Percentiles rank a stretch among this genome's conserved stretches.
Evolutionary conservation across 2,888 invertebrate species (phyloP).

Genomic region (Drosophila multiciliata): DNA sequence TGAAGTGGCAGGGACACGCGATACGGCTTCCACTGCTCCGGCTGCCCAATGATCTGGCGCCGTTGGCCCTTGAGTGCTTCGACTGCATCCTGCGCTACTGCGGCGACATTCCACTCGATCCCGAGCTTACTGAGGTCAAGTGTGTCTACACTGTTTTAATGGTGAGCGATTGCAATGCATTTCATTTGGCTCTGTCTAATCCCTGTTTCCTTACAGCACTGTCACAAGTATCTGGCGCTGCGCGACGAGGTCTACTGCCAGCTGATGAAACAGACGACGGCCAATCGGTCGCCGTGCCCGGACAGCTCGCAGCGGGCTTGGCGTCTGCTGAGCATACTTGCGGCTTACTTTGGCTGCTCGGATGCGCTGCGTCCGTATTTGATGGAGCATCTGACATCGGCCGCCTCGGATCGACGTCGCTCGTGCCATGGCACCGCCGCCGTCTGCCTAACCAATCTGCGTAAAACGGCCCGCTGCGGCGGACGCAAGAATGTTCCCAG

Average conservation of each 20-base stretch:
- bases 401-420: too few species aligned
- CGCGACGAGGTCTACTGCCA: slow-evolving; percentile 99
- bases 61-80: slow-evolving; percentile 96
- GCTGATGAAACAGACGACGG: slow-evolving; percentile 99
- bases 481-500: too few species aligned
- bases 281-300: slow-evolving; percentile 94
- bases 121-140: slow-evolving; percentile 95
- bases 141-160: too few species aligned
- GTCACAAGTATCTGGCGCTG: slow-evolving; percentile 95
- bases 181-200: background rate
- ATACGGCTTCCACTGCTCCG: slow-evolving; percentile 94
- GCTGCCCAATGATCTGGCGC: slow-evolving; percentile 92
- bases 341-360: slow-evolving; percentile 98
- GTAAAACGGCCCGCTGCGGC: too few species aligned
- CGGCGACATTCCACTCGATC: slow-evolving; percentile 95
- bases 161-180: slow-evolving; percentile 87
- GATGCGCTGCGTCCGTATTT: slow-evolving; percentile 96
- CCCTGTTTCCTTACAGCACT: slow-evolving; percentile 88
- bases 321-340: slow-evolving; percentile 97
- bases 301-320: slow-evolving; percentile 98
- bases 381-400: slow-evolving; percentile 96
- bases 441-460: too few species aligned
- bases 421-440: too few species aligned
- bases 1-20: slow-evolving; percentile 96
- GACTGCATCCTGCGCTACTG: slow-evolving; percentile 97